Evolutionary conservation across 1,140 invertebrate genomes (phyloP), one percentile per base, ranked within the genome.

Genomic region (Drosophila gunungcola): DNA sequence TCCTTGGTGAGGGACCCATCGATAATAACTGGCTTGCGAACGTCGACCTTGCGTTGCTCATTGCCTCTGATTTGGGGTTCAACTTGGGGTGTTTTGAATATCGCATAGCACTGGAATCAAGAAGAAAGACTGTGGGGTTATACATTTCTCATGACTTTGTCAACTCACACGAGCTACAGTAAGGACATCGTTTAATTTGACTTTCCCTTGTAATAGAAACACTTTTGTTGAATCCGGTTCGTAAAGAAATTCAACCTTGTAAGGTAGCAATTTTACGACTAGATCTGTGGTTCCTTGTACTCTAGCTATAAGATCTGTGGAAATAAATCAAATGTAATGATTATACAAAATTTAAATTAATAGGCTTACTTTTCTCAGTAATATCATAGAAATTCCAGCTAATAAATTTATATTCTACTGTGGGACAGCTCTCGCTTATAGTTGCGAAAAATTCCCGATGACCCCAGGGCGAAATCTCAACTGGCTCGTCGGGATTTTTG

Each of bases 151-250:
- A 9, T 29, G 38, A 29, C 4, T 11, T 9, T 10, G 21, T 38
- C 13, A 57, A 77, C 74, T 77, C 49, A 77, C 74, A 41, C 74
- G 73, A 41, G 73, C 63, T 41, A 62, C 43, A 1, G 51, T 39
- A 3, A 12, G 3, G 5, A 63, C 25, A 5, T 12, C 16, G 11
- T 64, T 63, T 16, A 74, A 42, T 10, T 6, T 32, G 1, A 12
- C 29, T 12, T 29, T 7, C 2, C 12, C 69, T 2, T 39, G 69
- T 9, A 74, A 9, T 1, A 74, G 0, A 29, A 74, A 52, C 5
- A 42, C 12, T n/a, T 4, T 29, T 7, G 3, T 2, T 16, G 10
- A 4, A 3, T 49, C 34, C 1, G 32, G 13, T 16, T 41, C 10
- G 6, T 48, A 11, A 3, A 6, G 10, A 27, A 53, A 60, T 0